Percentiles rank a stretch among this genome's conserved stretches.
These are phyloP conservation scores for Silurus asotus DNA, from an alignment of 2,113 vertebrate species.

Conservation along the genomic window DNA sequence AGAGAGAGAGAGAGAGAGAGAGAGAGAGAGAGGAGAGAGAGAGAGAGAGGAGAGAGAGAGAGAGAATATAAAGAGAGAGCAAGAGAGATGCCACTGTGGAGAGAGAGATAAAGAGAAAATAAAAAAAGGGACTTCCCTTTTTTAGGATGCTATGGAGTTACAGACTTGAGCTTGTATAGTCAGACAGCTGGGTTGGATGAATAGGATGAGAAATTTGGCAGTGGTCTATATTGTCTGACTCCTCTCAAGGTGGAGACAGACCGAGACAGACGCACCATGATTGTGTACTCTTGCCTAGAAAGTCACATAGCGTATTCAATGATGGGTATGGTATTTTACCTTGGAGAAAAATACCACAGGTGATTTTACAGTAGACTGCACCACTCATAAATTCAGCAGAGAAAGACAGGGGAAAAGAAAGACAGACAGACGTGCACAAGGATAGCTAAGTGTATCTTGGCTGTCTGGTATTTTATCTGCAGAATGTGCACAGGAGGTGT, in stretches of 20 bases:
- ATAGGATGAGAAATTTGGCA: neutral
- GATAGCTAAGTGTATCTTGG: constrained; percentile 27
- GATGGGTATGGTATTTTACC: constrained; percentile 15
- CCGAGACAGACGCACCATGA: neutral
- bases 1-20: no score
- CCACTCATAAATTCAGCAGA: constrained; percentile 20
- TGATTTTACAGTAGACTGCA: constrained; percentile 21
- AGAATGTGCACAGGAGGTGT: constrained; percentile 6
- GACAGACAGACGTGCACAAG: neutral
- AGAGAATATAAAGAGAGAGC: neutral
- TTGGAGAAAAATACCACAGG: neutral
- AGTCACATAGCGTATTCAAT: constrained; percentile 25
- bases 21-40: neutral
- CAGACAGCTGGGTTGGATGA: constrained; percentile 28
- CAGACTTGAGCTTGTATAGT: constrained; percentile 8
- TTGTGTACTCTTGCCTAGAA: constrained; percentile 49
- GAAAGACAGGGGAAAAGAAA: neutral
- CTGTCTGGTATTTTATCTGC: constrained; percentile 15
- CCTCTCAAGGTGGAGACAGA: neutral
- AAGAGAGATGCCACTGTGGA: neutral
- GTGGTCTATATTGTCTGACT: neutral
- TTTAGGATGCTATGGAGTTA: constrained; percentile 7
- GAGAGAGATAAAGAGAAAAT: neutral
- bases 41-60: neutral
- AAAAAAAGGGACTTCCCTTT: neutral